phyloP scores from a whole-genome alignment of 2,113 vertebrate species.

The Protomyctophum bolini region DNA sequence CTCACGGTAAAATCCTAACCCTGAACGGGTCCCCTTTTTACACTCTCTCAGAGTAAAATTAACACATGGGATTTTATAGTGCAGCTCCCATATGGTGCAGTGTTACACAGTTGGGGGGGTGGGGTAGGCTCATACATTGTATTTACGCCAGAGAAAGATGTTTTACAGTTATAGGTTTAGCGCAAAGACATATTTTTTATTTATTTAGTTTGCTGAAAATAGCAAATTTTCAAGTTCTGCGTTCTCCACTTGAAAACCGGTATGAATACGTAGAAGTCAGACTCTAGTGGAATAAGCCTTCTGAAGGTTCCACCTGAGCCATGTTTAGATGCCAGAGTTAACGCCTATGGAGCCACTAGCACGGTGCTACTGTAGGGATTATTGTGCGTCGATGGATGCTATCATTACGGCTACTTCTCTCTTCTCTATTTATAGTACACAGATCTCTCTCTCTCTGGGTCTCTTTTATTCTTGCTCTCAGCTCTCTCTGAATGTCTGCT shows the following conservation, averaged over 20 bases:
- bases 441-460: conserved; percentile 19
- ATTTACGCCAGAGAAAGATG: neutral
- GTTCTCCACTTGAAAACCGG: no score
- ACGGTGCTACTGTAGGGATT: conserved; percentile 51
- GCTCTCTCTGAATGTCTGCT: no score
- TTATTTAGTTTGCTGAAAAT: no score
- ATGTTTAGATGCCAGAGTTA: neutral
- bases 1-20: no score
- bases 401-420: conserved; percentile 65
- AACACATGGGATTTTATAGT: conserved; percentile 2
- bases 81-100: no score
- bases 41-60: conserved; percentile 9
- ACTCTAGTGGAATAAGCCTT: conserved; percentile 14
- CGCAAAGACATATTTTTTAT: no score
- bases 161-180: conserved; percentile 12
- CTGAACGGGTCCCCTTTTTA: no score
- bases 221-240: neutral
- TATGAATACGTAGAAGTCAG: no score
- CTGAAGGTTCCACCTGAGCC: conserved; percentile 35
- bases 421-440: conserved; percentile 69
- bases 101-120: neutral
- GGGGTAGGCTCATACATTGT: conserved; percentile 1
- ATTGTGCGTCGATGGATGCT: conserved; percentile 55
- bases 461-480: no score
- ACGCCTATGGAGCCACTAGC: conserved; percentile 15